Evolutionary conservation across 2,113 vertebrate species (phyloP).

Genomic region (Phycodurus eques): DNA sequence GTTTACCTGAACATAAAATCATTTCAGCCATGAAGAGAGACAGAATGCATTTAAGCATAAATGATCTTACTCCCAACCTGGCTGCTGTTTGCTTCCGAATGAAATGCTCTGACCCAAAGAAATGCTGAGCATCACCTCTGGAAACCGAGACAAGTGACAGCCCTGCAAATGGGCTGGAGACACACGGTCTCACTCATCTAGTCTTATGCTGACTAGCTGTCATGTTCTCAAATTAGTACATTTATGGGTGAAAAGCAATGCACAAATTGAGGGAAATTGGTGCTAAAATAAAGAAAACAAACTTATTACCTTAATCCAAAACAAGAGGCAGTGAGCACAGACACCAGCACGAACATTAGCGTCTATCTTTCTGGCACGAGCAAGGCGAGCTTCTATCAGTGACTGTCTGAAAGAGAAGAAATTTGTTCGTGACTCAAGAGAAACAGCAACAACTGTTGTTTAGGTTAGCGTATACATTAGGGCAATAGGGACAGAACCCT

Average conservation of each 20-base stretch:
- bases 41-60: conserved; percentile 11
- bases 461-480: too few species aligned
- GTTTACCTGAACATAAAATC: not conserved
- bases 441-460: too few species aligned
- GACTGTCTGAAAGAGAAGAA: too few species aligned
- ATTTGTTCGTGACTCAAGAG: too few species aligned
- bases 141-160: conserved; percentile 32
- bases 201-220: not conserved
- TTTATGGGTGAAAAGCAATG: not conserved
- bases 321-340: too few species aligned
- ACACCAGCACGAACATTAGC: too few species aligned
- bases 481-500: too few species aligned
- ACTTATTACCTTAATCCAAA: too few species aligned
- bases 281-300: not conserved
- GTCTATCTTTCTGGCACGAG: too few species aligned
- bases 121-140: conserved; percentile 33
- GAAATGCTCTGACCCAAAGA: conserved; percentile 33
- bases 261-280: not conserved
- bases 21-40: not conserved
- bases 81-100: conserved; percentile 52
- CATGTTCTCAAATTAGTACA: not conserved
- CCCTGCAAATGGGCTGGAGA: not conserved
- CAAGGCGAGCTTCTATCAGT: too few species aligned
- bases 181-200: not conserved
- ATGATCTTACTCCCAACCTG: conserved; percentile 34